Percentiles rank a stretch among this genome's conserved stretches.
Conservation (phyloP, 2,888 invertebrate species). For the Cantharis rufa region DNA sequence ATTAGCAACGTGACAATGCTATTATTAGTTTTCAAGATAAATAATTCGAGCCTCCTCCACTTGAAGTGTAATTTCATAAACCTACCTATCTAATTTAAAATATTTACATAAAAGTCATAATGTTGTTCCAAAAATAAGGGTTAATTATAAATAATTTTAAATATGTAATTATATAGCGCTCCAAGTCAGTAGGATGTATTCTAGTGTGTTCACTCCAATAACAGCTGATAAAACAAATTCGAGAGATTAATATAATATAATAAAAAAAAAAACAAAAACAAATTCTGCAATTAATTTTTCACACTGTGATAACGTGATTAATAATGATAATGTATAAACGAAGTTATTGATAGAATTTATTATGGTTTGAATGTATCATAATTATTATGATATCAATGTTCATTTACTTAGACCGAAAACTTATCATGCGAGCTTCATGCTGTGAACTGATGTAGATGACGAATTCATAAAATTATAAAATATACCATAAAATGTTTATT, state of each 20-base stretch:
- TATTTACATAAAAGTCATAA: not conserved
- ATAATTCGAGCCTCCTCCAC: not conserved
- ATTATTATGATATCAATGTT: not conserved
- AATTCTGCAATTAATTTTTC: not conserved
- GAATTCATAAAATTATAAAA: not conserved
- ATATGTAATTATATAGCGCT: not conserved
- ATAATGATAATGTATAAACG: not conserved
- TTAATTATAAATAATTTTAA: not conserved
- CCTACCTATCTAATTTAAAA: not conserved
- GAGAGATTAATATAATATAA: not conserved
- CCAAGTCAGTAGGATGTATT: no score
- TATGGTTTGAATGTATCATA: not conserved
- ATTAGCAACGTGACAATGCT: not conserved
- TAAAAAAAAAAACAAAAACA: not conserved
- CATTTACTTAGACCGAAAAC: not conserved
- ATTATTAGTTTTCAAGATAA: not conserved
- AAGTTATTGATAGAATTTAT: not conserved
- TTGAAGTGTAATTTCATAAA: not conserved
- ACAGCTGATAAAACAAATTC: not conserved
- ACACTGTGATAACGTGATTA: not conserved
- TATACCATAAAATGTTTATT: not conserved
- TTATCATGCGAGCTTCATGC: constrained; percentile 9
- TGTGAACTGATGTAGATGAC: not conserved
- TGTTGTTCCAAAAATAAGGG: not conserved
- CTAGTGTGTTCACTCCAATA: not conserved